Evolutionary conservation across 2,113 vertebrate genomes (phyloP).

Genomic region (Collichthys lucidus): DNA sequence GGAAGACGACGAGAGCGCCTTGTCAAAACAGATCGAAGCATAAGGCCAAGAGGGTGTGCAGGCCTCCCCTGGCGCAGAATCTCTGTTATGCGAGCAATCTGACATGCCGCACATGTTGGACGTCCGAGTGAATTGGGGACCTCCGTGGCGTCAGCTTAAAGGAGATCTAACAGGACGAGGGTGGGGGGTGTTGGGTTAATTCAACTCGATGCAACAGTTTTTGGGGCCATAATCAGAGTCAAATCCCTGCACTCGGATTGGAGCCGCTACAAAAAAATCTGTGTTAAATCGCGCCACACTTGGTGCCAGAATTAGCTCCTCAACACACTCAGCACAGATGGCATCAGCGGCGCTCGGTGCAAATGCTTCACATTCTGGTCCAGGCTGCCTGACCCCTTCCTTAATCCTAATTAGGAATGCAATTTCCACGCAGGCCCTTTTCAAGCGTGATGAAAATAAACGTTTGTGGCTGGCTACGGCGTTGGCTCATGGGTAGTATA

Average conservation of each 20-base stretch:
- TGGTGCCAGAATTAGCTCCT: slow-evolving; percentile 85
- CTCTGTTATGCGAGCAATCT: slow-evolving; percentile 76
- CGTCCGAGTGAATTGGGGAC: slow-evolving; percentile 68
- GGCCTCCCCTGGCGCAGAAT: slow-evolving; percentile 73
- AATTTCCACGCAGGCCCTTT: slow-evolving; percentile 78
- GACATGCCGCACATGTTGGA: slow-evolving; percentile 77
- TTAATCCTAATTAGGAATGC: slow-evolving; percentile 89
- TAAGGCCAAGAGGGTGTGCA: slow-evolving; percentile 61
- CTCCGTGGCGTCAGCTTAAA: slow-evolving; percentile 65
- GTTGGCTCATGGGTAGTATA: slow-evolving; percentile 38
- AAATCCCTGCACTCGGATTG: slow-evolving; percentile 54
- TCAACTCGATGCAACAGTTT: slow-evolving; percentile 56
- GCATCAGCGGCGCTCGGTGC: slow-evolving; percentile 75
- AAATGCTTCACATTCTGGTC: slow-evolving; percentile 84
- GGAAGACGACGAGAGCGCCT: slow-evolving; percentile 62
- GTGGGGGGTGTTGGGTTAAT: slow-evolving; percentile 39
- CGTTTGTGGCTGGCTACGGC: slow-evolving; percentile 20
- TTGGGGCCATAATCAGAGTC: slow-evolving; percentile 42
- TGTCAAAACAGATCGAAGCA: slow-evolving; percentile 74
- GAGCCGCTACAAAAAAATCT: slow-evolving; percentile 74
- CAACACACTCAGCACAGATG: slow-evolving; percentile 83
- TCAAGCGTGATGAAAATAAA: slow-evolving; percentile 75
- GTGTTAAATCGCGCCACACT: slow-evolving; percentile 75
- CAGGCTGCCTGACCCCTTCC: slow-evolving; percentile 82
- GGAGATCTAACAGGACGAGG: slow-evolving; percentile 48